Evolutionary conservation across 2,113 vertebrate genomes (phyloP).

Genomic region (Vidua macroura): DNA sequence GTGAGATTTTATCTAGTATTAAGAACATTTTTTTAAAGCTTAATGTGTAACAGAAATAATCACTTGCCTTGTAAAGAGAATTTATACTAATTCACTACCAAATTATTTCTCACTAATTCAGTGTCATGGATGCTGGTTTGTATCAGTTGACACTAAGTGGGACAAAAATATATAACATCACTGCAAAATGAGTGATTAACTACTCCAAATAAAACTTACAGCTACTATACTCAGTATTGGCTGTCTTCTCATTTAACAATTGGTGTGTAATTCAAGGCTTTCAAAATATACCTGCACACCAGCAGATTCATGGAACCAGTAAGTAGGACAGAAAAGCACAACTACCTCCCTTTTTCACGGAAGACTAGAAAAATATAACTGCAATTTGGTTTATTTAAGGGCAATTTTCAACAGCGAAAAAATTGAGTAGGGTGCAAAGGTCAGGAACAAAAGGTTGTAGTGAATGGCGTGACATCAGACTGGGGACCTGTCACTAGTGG

Average conservation of each 20-base stretch:
- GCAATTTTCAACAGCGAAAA: not conserved
- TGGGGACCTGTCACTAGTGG: not conserved
- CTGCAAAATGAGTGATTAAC: slow-evolving; percentile 7
- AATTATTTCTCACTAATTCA: not conserved
- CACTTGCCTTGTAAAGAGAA: not conserved
- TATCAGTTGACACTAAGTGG: not conserved
- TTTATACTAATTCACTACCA: not conserved
- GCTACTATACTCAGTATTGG: not conserved
- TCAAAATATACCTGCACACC: not conserved
- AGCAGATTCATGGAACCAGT: not conserved
- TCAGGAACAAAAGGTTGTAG: not conserved
- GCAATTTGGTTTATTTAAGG: not conserved
- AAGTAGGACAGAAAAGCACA: not conserved
- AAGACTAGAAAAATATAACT: not conserved
- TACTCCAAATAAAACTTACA: not conserved
- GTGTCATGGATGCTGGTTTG: not conserved
- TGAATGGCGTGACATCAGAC: not conserved
- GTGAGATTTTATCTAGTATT: not conserved
- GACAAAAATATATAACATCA: not conserved
- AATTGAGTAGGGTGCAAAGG: not conserved
- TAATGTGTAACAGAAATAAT: not conserved
- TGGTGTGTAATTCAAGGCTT: not conserved
- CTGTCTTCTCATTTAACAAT: not conserved
- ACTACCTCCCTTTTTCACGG: not conserved
- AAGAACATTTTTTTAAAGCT: not conserved